These are phyloP conservation scores for Phaethornis superciliosus DNA, from an alignment of 2,113 vertebrate species.

Conservation along the genomic window DNA sequence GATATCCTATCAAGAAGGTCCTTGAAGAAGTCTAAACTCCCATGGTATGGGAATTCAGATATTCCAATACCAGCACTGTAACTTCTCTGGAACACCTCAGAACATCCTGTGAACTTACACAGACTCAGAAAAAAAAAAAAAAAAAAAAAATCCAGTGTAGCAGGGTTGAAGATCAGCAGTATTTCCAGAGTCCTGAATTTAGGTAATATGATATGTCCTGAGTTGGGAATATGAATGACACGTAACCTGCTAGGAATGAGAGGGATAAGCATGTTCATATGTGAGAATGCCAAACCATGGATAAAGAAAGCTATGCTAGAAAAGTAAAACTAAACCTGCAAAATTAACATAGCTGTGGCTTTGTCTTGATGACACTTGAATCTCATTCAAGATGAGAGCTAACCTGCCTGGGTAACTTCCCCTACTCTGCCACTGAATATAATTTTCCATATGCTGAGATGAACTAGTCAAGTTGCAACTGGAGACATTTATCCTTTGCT, in stretches of 20 bases:
- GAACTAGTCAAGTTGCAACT: background rate
- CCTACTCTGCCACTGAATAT: background rate
- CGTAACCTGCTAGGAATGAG: background rate
- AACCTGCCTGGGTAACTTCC: background rate
- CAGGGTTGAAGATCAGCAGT: background rate
- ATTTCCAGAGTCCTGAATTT: background rate
- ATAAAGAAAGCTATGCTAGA: background rate
- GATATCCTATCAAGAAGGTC: no score
- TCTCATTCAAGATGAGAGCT: background rate
- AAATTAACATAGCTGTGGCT: background rate
- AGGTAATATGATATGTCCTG: background rate
- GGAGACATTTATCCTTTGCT: background rate
- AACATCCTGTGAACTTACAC: background rate
- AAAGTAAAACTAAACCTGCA: background rate
- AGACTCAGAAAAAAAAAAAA: background rate
- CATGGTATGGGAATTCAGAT: background rate
- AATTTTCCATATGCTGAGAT: background rate
- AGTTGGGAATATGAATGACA: background rate
- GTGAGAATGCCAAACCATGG: background rate
- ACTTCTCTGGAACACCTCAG: background rate
- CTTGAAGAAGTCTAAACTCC: no score
- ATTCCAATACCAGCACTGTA: background rate
- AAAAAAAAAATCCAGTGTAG: background rate
- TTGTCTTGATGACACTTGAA: background rate
- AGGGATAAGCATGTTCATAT: background rate